Base-by-base conservation (phyloP, 2,888 invertebrate genomes). In the Pherbina coryleti region DNA sequence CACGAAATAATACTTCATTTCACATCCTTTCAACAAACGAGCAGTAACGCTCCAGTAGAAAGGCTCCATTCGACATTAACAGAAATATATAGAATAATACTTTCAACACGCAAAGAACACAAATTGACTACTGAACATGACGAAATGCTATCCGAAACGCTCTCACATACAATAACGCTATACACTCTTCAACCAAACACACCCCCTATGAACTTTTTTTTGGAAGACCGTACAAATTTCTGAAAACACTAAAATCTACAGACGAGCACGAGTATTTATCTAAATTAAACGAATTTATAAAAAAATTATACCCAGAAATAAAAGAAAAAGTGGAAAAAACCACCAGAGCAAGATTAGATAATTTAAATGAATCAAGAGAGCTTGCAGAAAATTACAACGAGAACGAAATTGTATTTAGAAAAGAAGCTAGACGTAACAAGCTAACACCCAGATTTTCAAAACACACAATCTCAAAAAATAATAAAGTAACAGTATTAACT, bases 191-290 rank as follows among this genome's bases (percentile, higher is more conserved):
- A 17, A 69, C 57, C 11, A 76, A 71, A 11, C 19, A n/a, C 4
- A 71, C 71, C 0, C 53, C 64, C 0, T 64, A 75, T 25, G 80
- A 82, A 79, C 25, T 82, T 80, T 82, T n/a, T 25, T 76, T 37
- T 17, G 82, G 82, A 25, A 78, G 79, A 71, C 80, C 79, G 5
- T 74, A 79, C 17, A 78, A 57, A 25, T 81, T 37, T 37, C 37
- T 37, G 8, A 37, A 37, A 37, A 7, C 37, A 37, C 37, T 37
- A 37, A 1, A 37, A 37, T 37, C 37, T 8, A 37, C 37, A 37
- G 37, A 37, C 37, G 37, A 4, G 8, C 37, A 37, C 37, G 37
- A 37, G 1, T 37, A 37, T 37, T 8, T 37, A 37, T 7, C 37
- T 8, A 37, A 37, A 8, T 8, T 37, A 7, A 37, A 37, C 8